phyloP scores from a whole-genome alignment of 1,140 invertebrate genomes.

The Apocrypta bakeri region DNA sequence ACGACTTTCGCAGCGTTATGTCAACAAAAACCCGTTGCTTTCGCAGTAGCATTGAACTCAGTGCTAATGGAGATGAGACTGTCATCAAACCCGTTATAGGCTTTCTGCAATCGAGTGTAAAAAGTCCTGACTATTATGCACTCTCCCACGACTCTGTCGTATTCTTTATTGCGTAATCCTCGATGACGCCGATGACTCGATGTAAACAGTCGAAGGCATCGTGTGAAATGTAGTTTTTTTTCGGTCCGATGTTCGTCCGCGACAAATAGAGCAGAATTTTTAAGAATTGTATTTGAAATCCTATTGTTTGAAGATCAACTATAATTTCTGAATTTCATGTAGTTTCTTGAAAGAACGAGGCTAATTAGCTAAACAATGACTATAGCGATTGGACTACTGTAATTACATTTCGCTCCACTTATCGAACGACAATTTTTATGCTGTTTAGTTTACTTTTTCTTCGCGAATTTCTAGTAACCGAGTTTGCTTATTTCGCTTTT shows the following conservation, averaged over 20 bases:
- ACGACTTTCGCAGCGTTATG: not conserved
- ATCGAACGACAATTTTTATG: not conserved
- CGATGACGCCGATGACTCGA: too few species aligned
- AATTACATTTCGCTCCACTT: not conserved
- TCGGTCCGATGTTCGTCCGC: too few species aligned
- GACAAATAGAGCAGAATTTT: not conserved
- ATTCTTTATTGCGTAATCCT: not conserved
- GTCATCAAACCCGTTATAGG: not conserved
- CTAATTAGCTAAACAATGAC: not conserved
- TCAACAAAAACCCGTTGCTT: slow-evolving; percentile 2
- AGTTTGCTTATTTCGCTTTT: not conserved
- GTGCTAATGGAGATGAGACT: slow-evolving; percentile 18
- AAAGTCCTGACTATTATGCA: slow-evolving; percentile 8
- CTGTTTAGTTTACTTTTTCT: not conserved
- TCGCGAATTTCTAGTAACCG: too few species aligned
- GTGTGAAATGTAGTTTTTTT: not conserved
- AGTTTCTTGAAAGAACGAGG: not conserved
- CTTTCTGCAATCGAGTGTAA: slow-evolving; percentile 4
- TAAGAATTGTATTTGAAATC: not conserved
- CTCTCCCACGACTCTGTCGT: slow-evolving; percentile 8
- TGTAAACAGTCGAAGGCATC: not conserved
- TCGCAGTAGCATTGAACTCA: slow-evolving; percentile 6
- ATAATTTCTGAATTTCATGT: not conserved
- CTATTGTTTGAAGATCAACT: not conserved
- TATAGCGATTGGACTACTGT: not conserved